A percentile compares a stretch with the other conserved stretches of the same genome.
Conservation (phyloP, 2,113 vertebrate species). For the Boulengeromyrus knoepffleri region DNA sequence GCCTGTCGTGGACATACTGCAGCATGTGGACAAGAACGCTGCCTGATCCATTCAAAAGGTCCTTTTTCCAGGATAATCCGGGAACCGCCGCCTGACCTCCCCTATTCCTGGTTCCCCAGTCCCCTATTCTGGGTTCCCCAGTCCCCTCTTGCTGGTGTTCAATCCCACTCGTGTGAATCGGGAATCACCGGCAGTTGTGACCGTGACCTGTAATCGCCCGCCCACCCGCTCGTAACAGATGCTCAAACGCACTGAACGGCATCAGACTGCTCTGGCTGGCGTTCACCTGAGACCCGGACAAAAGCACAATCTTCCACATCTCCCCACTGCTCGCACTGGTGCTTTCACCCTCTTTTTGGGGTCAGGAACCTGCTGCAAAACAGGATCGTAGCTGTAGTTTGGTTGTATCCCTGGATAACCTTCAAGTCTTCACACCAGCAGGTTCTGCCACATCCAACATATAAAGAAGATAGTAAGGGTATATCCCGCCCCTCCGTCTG, state of each 20-base stretch:
- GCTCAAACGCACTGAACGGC: neutral
- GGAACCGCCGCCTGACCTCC: neutral
- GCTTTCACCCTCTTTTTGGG: conserved; percentile 35
- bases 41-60: neutral
- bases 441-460: conserved; percentile 21
- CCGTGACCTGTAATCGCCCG: neutral
- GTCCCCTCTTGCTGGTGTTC: neutral
- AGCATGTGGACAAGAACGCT: neutral
- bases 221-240: neutral
- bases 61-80: neutral
- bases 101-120: neutral
- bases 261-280: conserved; percentile 25
- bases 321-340: conserved; percentile 64
- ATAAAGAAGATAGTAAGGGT: neutral
- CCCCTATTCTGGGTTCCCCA: neutral
- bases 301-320: conserved; percentile 66
- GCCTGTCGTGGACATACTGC: neutral
- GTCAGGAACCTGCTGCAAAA: neutral
- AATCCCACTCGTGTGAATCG: neutral
- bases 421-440: conserved; percentile 51
- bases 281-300: conserved; percentile 54
- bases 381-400: neutral
- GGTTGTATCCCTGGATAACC: conserved; percentile 58
- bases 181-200: neutral
- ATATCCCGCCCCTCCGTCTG: fast-evolving